Evolutionary conservation across 2,797 vertebrate species (phyloP).

Genomic region (Leptoclinus maculatus): DNA sequence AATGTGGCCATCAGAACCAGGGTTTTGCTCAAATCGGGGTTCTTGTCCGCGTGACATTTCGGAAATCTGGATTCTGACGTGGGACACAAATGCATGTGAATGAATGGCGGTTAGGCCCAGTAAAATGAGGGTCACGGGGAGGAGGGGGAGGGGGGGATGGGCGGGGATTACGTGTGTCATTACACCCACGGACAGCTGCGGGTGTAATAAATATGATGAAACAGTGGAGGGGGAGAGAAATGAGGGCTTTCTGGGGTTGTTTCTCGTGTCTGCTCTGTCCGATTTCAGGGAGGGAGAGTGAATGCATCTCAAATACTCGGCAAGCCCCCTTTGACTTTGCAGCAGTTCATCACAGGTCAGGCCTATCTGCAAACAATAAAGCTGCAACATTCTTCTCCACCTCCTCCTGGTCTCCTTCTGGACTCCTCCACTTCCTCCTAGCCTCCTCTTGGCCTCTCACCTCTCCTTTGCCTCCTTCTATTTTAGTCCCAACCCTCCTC

Average conservation of each 20-base stretch:
- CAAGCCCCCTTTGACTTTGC: constrained; percentile 39
- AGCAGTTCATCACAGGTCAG: constrained; percentile 24
- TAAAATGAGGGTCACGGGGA: constrained; percentile 34
- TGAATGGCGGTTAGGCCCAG: neutral
- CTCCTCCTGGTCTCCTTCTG: neutral
- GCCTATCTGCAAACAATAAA: constrained; percentile 23
- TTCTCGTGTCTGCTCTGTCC: neutral
- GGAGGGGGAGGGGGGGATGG: constrained; percentile 19
- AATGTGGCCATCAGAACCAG: neutral
- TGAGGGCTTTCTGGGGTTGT: constrained; percentile 5
- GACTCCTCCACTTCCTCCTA: neutral
- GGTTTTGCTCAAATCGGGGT: neutral
- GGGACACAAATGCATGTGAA: neutral
- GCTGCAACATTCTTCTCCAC: constrained; percentile 2
- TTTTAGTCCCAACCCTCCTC: constrained; percentile 28
- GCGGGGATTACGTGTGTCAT: constrained; percentile 44
- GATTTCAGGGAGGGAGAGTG: neutral
- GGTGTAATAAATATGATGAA: constrained; percentile 47
- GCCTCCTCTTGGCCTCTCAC: constrained; percentile 6
- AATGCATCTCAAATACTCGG: neutral
- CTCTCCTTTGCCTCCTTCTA: constrained; percentile 5
- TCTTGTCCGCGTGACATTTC: neutral
- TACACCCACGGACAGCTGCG: constrained; percentile 43
- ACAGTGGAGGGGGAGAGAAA: constrained; percentile 15
- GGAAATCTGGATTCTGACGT: neutral